Evolutionary conservation across 2,113 vertebrate species (phyloP).

Genomic region (Ochotona curzoniae): DNA sequence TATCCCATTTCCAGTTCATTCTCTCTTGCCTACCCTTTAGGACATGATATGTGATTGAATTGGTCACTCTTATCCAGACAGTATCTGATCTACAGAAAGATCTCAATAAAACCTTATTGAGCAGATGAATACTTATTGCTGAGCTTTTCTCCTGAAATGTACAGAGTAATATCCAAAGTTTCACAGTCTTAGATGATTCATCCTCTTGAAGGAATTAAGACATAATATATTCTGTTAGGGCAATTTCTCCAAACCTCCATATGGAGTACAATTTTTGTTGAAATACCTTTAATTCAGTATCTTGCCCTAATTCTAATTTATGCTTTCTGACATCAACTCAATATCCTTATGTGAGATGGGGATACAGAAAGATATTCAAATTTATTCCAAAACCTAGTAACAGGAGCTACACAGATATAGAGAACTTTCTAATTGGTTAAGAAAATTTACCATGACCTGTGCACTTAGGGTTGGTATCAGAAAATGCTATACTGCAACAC

Average conservation of each 20-base stretch:
- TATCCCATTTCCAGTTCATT: not conserved
- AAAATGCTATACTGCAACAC: not conserved
- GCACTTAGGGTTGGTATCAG: not conserved
- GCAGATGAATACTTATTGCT: not conserved
- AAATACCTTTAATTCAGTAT: too few species aligned
- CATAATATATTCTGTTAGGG: not conserved
- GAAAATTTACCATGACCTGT: not conserved
- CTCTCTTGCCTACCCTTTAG: not conserved
- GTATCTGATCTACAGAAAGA: not conserved
- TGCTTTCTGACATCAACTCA: not conserved
- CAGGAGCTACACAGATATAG: not conserved
- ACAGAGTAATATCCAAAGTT: not conserved
- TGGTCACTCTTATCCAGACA: not conserved
- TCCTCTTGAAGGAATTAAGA: not conserved
- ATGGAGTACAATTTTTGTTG: not conserved
- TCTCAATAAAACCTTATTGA: not conserved
- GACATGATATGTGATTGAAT: not conserved
- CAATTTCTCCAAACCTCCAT: not conserved
- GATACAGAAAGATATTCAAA: not conserved
- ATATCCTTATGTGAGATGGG: not conserved
- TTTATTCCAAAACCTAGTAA: not conserved
- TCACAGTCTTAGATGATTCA: not conserved
- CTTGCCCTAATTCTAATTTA: too few species aligned
- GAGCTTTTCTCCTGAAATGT: slow-evolving; percentile 13
- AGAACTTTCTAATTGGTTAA: not conserved